Evolutionary conservation across 1,140 invertebrate genomes (phyloP).

Genomic region (Zaprionus inermis): DNA sequence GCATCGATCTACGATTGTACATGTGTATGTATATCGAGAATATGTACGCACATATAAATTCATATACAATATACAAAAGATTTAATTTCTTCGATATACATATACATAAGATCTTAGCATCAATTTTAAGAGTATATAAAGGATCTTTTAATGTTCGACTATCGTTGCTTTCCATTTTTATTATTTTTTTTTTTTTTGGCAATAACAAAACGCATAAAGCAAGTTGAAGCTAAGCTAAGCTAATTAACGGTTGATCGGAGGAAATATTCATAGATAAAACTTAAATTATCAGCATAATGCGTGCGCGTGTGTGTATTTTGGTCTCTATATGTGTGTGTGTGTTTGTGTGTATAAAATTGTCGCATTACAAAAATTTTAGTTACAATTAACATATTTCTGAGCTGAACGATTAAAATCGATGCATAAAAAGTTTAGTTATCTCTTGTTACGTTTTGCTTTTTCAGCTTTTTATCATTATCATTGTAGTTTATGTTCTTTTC

Average conservation of each 20-base stretch:
- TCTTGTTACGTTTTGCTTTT: neutral
- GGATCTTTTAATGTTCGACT: too few relatives aligned
- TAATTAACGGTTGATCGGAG: conserved; percentile 1
- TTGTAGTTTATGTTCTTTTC: conserved; percentile 1
- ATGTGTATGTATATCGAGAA: conserved; percentile 30
- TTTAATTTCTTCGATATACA: neutral
- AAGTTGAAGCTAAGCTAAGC: conserved; percentile 23
- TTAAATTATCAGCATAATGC: conserved; percentile 15
- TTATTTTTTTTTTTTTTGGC: conserved; percentile 7
- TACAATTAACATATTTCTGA: conserved; percentile 23
- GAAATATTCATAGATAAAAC: conserved; percentile 2
- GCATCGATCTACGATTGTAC: too few relatives aligned
- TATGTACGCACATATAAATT: conserved; percentile 42
- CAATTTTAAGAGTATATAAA: neutral
- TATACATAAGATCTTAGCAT: neutral
- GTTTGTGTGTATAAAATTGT: conserved; percentile 8
- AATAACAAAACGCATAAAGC: conserved; percentile 32
- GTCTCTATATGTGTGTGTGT: neutral
- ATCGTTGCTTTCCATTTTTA: neutral
- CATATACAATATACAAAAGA: neutral
- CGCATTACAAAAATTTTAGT: conserved; percentile 36
- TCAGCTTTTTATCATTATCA: neutral
- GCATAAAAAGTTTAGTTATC: conserved; percentile 36
- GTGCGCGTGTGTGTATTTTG: neutral
- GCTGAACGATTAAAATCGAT: conserved; percentile 23